Evolutionary conservation across 2,113 vertebrate species (phyloP).

Genomic region (Nothobranchius kuhntae): DNA sequence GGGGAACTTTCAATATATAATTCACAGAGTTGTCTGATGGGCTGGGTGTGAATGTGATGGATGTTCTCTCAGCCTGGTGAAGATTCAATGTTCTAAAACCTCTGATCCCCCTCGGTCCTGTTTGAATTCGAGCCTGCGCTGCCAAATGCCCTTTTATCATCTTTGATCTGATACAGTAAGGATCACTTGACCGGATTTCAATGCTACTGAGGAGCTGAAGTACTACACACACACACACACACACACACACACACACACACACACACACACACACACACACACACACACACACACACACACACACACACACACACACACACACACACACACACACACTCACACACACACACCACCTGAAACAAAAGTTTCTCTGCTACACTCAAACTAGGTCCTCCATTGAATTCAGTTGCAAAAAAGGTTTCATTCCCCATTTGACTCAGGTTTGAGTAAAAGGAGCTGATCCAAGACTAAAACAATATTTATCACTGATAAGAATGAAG

Average conservation of each 20-base stretch:
- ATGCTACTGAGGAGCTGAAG: conserved; percentile 1
- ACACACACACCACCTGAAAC: background rate
- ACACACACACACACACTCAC: background rate
- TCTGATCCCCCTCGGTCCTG: conserved; percentile 33
- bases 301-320: background rate
- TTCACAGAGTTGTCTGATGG: conserved; percentile 74
- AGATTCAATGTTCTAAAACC: conserved; percentile 50
- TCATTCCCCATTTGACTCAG: conserved; percentile 11
- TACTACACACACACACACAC: background rate
- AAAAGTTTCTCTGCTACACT: background rate
- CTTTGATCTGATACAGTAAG: conserved; percentile 34
- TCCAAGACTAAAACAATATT: conserved; percentile 22
- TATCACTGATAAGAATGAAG: conserved; percentile 9
- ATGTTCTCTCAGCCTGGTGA: conserved; percentile 50
- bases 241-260: background rate
- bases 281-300: no score
- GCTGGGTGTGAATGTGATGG: conserved; percentile 57
- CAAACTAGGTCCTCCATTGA: conserved; percentile 21
- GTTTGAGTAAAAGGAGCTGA: conserved; percentile 35
- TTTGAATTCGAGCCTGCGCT: conserved; percentile 27
- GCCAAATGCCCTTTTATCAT: conserved; percentile 44
- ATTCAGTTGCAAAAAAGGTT: conserved; percentile 6
- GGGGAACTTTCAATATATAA: conserved; percentile 74
- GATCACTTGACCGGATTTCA: conserved; percentile 38
- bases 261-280: background rate